Evolutionary conservation across 2,797 vertebrate species (phyloP).

Genomic region (Betta splendens): DNA sequence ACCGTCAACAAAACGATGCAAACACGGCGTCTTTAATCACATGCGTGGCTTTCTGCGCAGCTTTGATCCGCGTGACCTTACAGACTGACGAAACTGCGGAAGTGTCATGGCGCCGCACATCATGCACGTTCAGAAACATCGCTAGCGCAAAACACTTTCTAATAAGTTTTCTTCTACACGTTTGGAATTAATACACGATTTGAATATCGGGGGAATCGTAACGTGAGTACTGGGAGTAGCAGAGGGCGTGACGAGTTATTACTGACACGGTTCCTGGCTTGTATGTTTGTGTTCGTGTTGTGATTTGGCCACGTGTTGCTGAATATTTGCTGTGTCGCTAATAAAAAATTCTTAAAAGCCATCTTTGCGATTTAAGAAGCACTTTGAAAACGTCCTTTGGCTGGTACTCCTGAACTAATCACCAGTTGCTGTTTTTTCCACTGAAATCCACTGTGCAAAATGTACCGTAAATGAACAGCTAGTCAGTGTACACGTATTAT

Average conservation of each 20-base stretch:
- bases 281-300: constrained; percentile 12
- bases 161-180: constrained; percentile 2
- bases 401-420: background rate
- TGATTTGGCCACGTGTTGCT: constrained; percentile 66
- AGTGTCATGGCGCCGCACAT: constrained; percentile 63
- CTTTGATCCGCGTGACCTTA: constrained; percentile 40
- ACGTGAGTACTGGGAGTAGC: constrained; percentile 40
- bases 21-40: background rate
- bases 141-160: constrained; percentile 4
- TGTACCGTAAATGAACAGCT: too few relatives aligned
- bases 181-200: background rate
- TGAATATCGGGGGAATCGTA: constrained; percentile 2
- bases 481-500: too few relatives aligned
- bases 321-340: constrained; percentile 3
- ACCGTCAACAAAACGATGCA: too few relatives aligned
- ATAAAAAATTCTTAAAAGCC: background rate
- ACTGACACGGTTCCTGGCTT: fast-evolving
- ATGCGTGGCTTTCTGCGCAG: constrained; percentile 36
- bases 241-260: fast-evolving
- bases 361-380: background rate
- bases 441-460: background rate
- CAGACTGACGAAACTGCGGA: constrained; percentile 42
- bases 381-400: background rate
- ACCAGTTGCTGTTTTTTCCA: background rate
- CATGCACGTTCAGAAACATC: constrained; percentile 23